Percentiles rank a stretch among this genome's conserved stretches.
Evolutionary conservation across 2,888 invertebrate species (phyloP).

Genomic region (Euspilapteryx auroguttella): DNA sequence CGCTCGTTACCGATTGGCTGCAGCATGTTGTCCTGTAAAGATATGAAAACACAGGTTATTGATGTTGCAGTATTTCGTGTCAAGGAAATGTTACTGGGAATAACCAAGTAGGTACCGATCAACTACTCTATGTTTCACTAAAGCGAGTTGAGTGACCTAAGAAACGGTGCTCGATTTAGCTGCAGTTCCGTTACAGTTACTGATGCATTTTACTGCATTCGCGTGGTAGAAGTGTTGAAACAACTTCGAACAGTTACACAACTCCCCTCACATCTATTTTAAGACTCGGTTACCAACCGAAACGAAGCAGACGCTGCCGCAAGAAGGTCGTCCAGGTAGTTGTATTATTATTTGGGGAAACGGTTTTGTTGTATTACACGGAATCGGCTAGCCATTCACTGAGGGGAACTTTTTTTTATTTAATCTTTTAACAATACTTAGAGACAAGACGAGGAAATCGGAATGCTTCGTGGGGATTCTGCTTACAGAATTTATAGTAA

Average conservation of each 20-base stretch:
- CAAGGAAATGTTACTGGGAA: too few relatives aligned
- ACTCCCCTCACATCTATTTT: slow-evolving; percentile 32
- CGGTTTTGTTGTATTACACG: slow-evolving; percentile 8
- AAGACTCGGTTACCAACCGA: slow-evolving; percentile 23
- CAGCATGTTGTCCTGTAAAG: slow-evolving; percentile 77
- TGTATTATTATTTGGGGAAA: slow-evolving; percentile 8
- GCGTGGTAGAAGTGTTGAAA: slow-evolving; percentile 16
- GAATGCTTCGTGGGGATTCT: too few relatives aligned
- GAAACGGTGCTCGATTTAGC: slow-evolving; percentile 19
- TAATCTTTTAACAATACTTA: too few relatives aligned
- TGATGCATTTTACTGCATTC: slow-evolving; percentile 29
- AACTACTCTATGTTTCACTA: too few relatives aligned
- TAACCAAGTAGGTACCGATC: too few relatives aligned
- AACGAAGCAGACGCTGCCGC: slow-evolving; percentile 9
- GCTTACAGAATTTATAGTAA: too few relatives aligned
- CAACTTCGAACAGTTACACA: slow-evolving; percentile 29
- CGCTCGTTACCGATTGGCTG: slow-evolving; percentile 71
- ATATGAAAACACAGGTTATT: slow-evolving; percentile 25
- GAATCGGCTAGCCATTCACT: slow-evolving; percentile 1
- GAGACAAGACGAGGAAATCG: too few relatives aligned
- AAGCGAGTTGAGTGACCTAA: slow-evolving; percentile 26
- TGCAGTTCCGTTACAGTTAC: slow-evolving; percentile 26
- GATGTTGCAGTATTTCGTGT: too few relatives aligned
- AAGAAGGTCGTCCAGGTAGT: slow-evolving; percentile 18
- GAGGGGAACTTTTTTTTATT: neutral